These are phyloP conservation scores for Drosophila austrosaltans DNA, from an alignment of 2,888 invertebrate species.

Conservation along the genomic window DNA sequence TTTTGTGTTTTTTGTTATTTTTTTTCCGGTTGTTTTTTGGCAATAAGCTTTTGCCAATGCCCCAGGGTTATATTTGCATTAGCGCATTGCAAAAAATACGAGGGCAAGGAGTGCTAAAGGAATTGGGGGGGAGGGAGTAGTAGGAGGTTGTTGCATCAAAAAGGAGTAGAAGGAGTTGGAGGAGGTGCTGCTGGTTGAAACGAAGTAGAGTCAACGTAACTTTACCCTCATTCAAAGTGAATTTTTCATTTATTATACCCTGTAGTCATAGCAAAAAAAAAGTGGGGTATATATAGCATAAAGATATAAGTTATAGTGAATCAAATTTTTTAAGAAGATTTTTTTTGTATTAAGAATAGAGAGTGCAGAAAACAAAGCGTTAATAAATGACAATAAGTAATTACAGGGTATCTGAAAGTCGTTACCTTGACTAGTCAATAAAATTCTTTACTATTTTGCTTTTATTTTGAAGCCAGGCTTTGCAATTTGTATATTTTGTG, in stretches of 20 bases:
- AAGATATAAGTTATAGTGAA: too few relatives aligned
- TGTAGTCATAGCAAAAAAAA: neutral
- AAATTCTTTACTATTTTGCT: too few relatives aligned
- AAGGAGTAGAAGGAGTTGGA: neutral
- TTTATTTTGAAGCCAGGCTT: too few relatives aligned
- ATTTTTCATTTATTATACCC: conserved; percentile 7
- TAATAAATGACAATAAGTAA: too few relatives aligned
- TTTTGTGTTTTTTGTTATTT: conserved; percentile 1
- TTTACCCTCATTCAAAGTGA: conserved; percentile 10
- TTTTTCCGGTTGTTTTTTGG: conserved; percentile 58
- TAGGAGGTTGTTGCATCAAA: neutral
- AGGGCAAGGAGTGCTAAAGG: neutral
- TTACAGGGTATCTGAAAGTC: too few relatives aligned
- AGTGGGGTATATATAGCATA: neutral
- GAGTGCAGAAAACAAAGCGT: too few relatives aligned
- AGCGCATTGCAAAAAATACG: conserved; percentile 44
- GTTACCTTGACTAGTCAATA: too few relatives aligned
- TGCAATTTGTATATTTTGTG: too few relatives aligned
- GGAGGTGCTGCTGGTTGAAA: neutral
- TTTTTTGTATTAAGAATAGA: too few relatives aligned
- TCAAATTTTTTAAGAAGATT: too few relatives aligned
- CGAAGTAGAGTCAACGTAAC: conserved; percentile 10
- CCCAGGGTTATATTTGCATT: conserved; percentile 80
- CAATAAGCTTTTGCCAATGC: conserved; percentile 76
- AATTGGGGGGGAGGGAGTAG: neutral